phyloP scores from a whole-genome alignment of 2,113 vertebrate species.

The Balaeniceps rex region DNA sequence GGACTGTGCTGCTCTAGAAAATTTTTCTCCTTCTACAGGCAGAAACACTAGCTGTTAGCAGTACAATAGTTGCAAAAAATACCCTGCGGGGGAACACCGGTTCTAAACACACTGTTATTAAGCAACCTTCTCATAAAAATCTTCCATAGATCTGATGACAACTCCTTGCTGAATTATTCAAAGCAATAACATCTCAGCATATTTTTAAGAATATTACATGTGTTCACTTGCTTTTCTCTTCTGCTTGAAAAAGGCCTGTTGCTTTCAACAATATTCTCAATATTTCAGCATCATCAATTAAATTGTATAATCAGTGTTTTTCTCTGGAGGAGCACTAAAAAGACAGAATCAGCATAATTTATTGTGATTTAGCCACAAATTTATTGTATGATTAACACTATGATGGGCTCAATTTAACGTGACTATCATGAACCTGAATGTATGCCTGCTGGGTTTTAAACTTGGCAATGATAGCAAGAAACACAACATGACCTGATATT shows the following conservation, averaged over 20 bases:
- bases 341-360: neutral
- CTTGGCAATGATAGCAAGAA: neutral
- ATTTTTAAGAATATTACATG: neutral
- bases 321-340: neutral
- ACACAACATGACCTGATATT: neutral
- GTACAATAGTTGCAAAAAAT: neutral
- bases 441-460: neutral
- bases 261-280: conserved; percentile 11
- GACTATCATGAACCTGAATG: neutral
- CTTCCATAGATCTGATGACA: neutral
- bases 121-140: neutral
- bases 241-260: conserved; percentile 26
- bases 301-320: neutral
- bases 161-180: conserved; percentile 8
- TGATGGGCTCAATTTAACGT: neutral
- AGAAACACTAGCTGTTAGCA: neutral
- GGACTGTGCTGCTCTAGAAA: neutral
- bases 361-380: neutral
- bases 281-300: conserved; percentile 19
- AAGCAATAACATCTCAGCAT: neutral
- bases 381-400: neutral
- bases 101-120: neutral
- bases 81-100: neutral
- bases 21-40: neutral
- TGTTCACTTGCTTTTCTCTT: neutral